Evolutionary conservation across 2,797 vertebrate genomes (phyloP).

Genomic region (Sylvia borin): DNA sequence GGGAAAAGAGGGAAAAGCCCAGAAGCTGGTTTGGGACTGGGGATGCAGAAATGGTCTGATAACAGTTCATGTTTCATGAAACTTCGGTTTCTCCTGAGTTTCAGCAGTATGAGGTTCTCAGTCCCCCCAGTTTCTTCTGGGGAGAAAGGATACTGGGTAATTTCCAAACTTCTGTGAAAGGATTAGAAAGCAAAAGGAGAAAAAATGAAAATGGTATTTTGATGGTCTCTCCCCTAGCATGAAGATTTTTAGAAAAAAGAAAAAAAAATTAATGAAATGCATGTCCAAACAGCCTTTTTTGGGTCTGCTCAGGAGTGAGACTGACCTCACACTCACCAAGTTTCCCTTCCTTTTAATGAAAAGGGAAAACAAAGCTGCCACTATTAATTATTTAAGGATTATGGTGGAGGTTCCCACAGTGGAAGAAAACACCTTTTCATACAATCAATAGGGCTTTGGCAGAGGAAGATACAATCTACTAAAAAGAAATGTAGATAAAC

Average conservation of each 20-base stretch:
- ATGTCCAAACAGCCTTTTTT: not conserved
- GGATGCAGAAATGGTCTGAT: not conserved
- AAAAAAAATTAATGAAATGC: not conserved
- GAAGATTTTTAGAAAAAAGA: not conserved
- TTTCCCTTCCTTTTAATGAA: not conserved
- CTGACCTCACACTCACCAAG: not conserved
- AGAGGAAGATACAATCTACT: not conserved
- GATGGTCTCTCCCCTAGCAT: not conserved
- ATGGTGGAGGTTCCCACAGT: not conserved
- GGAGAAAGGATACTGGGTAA: not conserved
- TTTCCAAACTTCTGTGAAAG: not conserved
- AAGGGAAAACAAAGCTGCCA: not conserved
- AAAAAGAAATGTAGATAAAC: not conserved
- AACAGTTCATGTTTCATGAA: not conserved
- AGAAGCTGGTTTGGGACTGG: not conserved
- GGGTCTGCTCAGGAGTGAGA: not conserved
- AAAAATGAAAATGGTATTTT: not conserved
- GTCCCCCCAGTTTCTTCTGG: not conserved
- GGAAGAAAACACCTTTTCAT: not conserved
- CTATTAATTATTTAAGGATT: not conserved
- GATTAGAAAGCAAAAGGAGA: not conserved
- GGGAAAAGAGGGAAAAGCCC: not conserved
- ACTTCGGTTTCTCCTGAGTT: not conserved
- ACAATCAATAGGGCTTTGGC: not conserved
- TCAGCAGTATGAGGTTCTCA: not conserved